Conservation (phyloP, 2,888 invertebrate genomes). For the Rotaria sp. region DNA sequence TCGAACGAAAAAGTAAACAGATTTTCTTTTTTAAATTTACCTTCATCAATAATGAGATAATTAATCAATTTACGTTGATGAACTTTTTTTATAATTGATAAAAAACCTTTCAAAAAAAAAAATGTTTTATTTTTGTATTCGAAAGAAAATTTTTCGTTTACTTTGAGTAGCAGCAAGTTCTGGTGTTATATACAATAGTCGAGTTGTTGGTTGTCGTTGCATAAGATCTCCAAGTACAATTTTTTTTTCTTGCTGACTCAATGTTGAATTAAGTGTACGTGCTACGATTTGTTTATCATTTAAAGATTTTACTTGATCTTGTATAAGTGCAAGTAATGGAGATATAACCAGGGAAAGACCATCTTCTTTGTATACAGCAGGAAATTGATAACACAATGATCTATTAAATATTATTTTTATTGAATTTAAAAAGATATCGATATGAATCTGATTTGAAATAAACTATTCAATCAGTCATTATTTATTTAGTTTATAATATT, state of each 20-base stretch:
- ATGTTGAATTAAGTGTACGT: conserved; percentile 85
- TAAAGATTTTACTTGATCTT: conserved; percentile 86
- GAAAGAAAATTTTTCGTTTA: conserved; percentile 50
- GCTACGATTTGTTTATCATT: conserved; percentile 70
- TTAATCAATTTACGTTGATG: conserved; percentile 70
- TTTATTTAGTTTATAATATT: no score
- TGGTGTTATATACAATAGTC: conserved; percentile 87
- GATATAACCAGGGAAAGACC: conserved; percentile 83
- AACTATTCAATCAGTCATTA: no score
- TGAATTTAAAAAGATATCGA: no score
- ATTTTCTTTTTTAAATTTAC: no score
- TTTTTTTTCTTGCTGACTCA: conserved; percentile 69
- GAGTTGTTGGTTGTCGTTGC: conserved; percentile 58
- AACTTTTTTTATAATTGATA: background rate
- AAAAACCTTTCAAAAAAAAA: conserved; percentile 50
- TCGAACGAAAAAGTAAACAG: background rate
- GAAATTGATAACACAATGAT: conserved; percentile 85
- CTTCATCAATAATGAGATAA: conserved; percentile 87
- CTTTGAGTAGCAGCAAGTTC: conserved; percentile 70
- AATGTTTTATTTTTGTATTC: conserved; percentile 61
- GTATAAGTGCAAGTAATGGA: conserved; percentile 83
- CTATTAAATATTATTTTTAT: background rate
- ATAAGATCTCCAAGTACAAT: conserved; percentile 60
- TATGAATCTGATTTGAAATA: no score
- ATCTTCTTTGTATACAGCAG: conserved; percentile 70